Conservation (phyloP, 2,888 invertebrate species). For the Cartodere bifasciata region DNA sequence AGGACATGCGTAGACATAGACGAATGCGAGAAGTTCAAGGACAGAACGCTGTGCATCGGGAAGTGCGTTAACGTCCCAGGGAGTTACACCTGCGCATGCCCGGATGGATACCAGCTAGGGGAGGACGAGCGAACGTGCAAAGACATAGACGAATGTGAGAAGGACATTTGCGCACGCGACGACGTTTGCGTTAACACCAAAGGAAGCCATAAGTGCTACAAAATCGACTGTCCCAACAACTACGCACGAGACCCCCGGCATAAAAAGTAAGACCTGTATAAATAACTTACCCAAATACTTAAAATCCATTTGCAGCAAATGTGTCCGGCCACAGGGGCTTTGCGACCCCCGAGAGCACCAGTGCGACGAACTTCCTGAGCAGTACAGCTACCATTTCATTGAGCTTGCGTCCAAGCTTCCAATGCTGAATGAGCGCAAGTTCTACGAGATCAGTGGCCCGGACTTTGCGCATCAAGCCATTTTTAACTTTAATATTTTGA, state of each 20-base stretch:
- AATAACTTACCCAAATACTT: slow-evolving; percentile 1
- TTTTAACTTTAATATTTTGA: slow-evolving; percentile 59
- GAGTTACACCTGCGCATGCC: slow-evolving; percentile 71
- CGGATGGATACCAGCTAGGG: slow-evolving; percentile 62
- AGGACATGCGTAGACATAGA: slow-evolving; percentile 70
- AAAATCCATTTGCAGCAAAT: slow-evolving; percentile 52
- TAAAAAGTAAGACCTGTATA: slow-evolving; percentile 56
- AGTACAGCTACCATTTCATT: slow-evolving; percentile 87
- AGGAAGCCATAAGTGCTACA: slow-evolving; percentile 79
- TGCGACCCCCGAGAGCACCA: slow-evolving; percentile 61
- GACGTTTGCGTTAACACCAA: slow-evolving; percentile 83
- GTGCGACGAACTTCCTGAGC: slow-evolving; percentile 70
- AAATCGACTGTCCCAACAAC: slow-evolving; percentile 72
- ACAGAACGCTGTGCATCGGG: slow-evolving; percentile 59
- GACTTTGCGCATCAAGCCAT: slow-evolving; percentile 57
- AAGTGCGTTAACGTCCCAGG: slow-evolving; percentile 79
- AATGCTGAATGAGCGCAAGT: slow-evolving; percentile 47
- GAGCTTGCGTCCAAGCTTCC: slow-evolving; percentile 77
- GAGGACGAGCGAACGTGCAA: slow-evolving; percentile 69
- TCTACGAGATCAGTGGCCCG: slow-evolving; percentile 84
- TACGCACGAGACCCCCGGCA: slow-evolving; percentile 65
- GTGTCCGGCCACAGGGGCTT: slow-evolving; percentile 54
- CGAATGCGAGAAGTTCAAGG: slow-evolving; percentile 69
- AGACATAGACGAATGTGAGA: slow-evolving; percentile 63
- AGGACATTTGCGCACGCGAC: slow-evolving; percentile 43